Evolutionary conservation across 2,888 invertebrate species (phyloP).

Genomic region (Geophilus truncorum): DNA sequence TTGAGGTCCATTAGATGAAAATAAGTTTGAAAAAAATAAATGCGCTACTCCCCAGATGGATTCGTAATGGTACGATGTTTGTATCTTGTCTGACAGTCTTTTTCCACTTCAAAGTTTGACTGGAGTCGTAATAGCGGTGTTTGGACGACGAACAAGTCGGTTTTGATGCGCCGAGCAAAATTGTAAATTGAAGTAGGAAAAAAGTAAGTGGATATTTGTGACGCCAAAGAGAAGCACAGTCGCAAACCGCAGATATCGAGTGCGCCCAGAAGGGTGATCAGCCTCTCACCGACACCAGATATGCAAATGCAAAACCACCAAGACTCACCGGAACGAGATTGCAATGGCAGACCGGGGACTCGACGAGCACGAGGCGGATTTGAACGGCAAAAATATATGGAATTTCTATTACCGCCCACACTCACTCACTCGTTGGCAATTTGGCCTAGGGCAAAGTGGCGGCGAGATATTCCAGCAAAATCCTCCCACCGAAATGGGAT

Average conservation of each 20-base stretch:
- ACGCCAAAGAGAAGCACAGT: not conserved
- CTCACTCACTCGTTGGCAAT: conserved; percentile 21
- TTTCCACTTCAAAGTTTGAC: not conserved
- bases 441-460: conserved; percentile 24
- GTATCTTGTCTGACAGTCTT: not conserved
- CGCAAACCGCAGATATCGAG: conserved; percentile 2
- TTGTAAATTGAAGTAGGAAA: conserved; percentile 18
- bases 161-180: conserved; percentile 25
- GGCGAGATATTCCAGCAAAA: conserved; percentile 27
- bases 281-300: conserved; percentile 5
- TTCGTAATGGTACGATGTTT: not conserved
- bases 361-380: conserved; percentile 3
- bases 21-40: not conserved
- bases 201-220: conserved; percentile 27
- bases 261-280: conserved; percentile 23
- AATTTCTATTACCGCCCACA: conserved; percentile 23
- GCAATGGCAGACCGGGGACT: not conserved
- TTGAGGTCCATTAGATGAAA: too few species aligned
- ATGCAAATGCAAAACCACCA: conserved; percentile 20
- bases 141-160: not conserved
- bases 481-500: conserved; percentile 24
- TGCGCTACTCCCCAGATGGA: not conserved
- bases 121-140: not conserved
- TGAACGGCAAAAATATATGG: conserved; percentile 23
- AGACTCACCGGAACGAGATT: conserved; percentile 25